Evolutionary conservation across 2,888 invertebrate genomes (phyloP).

Genomic region (Leptinotarsa haldemani): DNA sequence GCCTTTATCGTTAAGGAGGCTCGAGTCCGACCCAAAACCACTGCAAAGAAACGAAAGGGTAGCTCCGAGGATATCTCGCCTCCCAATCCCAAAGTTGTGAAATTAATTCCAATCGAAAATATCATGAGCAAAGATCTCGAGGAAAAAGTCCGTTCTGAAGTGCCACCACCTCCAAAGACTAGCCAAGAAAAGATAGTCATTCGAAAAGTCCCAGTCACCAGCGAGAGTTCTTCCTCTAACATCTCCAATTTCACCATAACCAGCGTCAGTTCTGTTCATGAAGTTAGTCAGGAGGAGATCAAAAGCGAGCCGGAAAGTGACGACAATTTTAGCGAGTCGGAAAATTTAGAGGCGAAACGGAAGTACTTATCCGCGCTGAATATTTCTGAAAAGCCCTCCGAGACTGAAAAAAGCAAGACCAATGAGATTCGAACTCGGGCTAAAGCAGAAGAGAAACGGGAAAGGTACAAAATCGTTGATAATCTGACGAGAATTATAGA

Average conservation of each 20-base stretch:
- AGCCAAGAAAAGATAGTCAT: not conserved
- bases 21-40: no score
- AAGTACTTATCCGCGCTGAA: constrained; percentile 62
- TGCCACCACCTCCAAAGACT: constrained; percentile 22
- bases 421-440: constrained; percentile 58
- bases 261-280: constrained; percentile 10
- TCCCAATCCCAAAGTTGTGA: constrained; percentile 47
- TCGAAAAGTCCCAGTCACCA: constrained; percentile 1
- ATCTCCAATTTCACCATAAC: not conserved
- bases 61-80: constrained; percentile 25
- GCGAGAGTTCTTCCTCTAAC: not conserved
- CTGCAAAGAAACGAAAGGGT: not conserved
- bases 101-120: constrained; percentile 51
- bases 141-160: constrained; percentile 30
- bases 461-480: constrained; percentile 44
- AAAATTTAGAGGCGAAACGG: constrained; percentile 36
- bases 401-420: constrained; percentile 46
- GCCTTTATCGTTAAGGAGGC: no score
- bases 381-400: constrained; percentile 57
- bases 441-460: constrained; percentile 58
- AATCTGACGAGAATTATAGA: constrained; percentile 51
- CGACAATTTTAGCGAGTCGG: constrained; percentile 50
- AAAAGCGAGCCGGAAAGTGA: constrained; percentile 61
- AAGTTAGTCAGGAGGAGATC: constrained; percentile 51
- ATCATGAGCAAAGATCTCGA: constrained; percentile 44